Percentiles rank a stretch among this genome's conserved stretches.
Evolutionary conservation across 2,797 vertebrate species (phyloP).

Genomic region (Anomalospiza imberbis): DNA sequence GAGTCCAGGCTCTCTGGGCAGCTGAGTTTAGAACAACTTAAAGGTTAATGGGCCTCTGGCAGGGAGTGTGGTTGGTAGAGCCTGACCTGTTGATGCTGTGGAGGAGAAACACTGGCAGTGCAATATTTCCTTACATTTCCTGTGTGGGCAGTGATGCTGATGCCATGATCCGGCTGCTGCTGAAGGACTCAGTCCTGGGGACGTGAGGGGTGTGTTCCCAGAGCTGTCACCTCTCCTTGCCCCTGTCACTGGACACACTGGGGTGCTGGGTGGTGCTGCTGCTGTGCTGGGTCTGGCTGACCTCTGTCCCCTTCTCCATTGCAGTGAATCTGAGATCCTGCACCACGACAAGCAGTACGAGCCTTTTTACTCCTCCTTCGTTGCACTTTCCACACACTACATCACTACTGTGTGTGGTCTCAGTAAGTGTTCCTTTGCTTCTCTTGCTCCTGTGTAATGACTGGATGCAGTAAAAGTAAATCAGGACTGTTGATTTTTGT

Average conservation of each 20-base stretch:
- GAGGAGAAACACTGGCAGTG: neutral
- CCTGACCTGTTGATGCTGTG: neutral
- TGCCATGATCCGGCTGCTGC: accelerated
- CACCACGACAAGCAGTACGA: constrained; percentile 99
- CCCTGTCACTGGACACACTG: accelerated
- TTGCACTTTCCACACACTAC: constrained; percentile 98
- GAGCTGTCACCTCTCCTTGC: neutral
- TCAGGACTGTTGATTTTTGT: neutral
- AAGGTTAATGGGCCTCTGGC: neutral
- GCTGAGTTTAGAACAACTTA: neutral
- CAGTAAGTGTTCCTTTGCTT: constrained; percentile 80
- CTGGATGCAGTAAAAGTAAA: neutral
- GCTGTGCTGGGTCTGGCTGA: neutral
- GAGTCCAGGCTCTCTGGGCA: neutral
- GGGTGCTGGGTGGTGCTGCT: neutral
- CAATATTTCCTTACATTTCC: neutral
- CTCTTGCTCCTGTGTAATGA: neutral
- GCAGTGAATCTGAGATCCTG: constrained; percentile 95
- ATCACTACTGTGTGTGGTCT: constrained; percentile 97
- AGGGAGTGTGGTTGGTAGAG: neutral
- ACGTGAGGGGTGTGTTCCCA: neutral
- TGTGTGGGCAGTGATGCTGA: accelerated
- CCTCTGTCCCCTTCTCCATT: constrained; percentile 23
- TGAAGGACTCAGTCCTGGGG: neutral
- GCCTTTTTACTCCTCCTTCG: constrained; percentile 98